A percentile compares a stretch with the other conserved stretches of the same genome.
These are phyloP conservation scores for Drosophila aff. DNA, from an alignment of 1,140 invertebrate genomes.

Conservation along the genomic window DNA sequence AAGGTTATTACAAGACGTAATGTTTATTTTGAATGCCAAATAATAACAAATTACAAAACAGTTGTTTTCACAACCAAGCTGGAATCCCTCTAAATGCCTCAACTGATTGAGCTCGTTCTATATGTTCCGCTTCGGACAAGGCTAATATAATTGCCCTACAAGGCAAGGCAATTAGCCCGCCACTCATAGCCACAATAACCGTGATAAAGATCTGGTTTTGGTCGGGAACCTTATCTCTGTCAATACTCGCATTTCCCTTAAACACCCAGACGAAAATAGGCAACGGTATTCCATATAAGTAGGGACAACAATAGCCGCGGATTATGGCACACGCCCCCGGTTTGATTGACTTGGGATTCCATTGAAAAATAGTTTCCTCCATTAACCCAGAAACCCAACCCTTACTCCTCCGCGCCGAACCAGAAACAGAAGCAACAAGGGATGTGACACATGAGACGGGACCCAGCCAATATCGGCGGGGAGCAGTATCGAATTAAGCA, in stretches of 20 bases:
- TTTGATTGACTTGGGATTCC: conserved; percentile 14
- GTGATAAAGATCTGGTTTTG: conserved; percentile 44
- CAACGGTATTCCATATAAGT: conserved; percentile 14
- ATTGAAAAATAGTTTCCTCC: conserved; percentile 47
- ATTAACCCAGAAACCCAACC: conserved; percentile 30
- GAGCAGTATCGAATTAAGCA: conserved; percentile 61
- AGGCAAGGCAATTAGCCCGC: conserved; percentile 36
- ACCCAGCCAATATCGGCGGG: conserved; percentile 12
- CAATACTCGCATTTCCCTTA: conserved; percentile 19
- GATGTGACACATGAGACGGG: conserved; percentile 39
- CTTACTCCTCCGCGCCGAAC: not conserved
- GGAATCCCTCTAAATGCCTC: not conserved
- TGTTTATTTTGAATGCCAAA: not conserved
- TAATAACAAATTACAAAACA: not conserved
- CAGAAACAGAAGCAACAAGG: conserved; percentile 19
- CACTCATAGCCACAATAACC: conserved; percentile 21
- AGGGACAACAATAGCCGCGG: conserved; percentile 16
- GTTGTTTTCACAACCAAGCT: conserved; percentile 9
- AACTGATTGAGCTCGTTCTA: not conserved
- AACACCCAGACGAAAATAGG: conserved; percentile 18
- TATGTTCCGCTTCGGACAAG: conserved; percentile 6
- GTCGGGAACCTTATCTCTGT: conserved; percentile 6
- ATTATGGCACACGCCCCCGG: conserved; percentile 31
- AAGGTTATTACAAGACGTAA: not conserved
- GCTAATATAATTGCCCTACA: conserved; percentile 35